phyloP scores from a whole-genome alignment of 2,888 invertebrate genomes.

The Aspidapion aeneum region DNA sequence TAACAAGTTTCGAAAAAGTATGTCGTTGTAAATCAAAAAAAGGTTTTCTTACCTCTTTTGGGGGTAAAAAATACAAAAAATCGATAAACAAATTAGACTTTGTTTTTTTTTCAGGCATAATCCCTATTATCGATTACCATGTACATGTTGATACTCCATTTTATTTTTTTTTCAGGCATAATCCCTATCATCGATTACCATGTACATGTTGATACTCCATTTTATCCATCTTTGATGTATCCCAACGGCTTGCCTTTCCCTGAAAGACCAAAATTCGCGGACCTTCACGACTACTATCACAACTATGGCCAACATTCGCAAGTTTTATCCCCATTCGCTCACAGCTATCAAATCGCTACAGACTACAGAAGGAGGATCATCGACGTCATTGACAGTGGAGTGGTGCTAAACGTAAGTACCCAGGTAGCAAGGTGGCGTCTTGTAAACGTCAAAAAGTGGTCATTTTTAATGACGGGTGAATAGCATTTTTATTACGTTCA shows the following conservation, averaged over 20 bases:
- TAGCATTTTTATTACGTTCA: too few species aligned
- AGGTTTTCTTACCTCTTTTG: too few species aligned
- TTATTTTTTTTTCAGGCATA: slow-evolving; percentile 34
- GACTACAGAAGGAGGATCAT: slow-evolving; percentile 54
- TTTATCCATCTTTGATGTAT: slow-evolving; percentile 59
- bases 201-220: slow-evolving; percentile 53
- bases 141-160: slow-evolving; percentile 55
- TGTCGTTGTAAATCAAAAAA: too few species aligned
- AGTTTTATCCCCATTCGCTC: slow-evolving; percentile 50
- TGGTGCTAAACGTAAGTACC: slow-evolving; percentile 40
- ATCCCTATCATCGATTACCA: slow-evolving; percentile 53
- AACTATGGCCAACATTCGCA: slow-evolving; percentile 37
- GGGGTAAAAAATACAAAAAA: too few species aligned
- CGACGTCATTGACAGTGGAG: slow-evolving; percentile 57
- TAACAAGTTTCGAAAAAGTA: too few species aligned
- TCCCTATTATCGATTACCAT: slow-evolving; percentile 53
- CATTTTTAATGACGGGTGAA: too few species aligned
- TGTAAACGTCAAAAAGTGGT: too few species aligned
- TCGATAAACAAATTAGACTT: too few species aligned
- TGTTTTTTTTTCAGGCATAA: not conserved
- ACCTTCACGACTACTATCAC: slow-evolving; percentile 48
- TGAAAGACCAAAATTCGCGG: slow-evolving; percentile 56
- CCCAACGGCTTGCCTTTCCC: slow-evolving; percentile 65
- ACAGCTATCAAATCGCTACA: slow-evolving; percentile 47
- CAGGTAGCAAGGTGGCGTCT: too few species aligned